Evolutionary conservation across 2,113 vertebrate genomes (phyloP).

Genomic region (Athene noctua): DNA sequence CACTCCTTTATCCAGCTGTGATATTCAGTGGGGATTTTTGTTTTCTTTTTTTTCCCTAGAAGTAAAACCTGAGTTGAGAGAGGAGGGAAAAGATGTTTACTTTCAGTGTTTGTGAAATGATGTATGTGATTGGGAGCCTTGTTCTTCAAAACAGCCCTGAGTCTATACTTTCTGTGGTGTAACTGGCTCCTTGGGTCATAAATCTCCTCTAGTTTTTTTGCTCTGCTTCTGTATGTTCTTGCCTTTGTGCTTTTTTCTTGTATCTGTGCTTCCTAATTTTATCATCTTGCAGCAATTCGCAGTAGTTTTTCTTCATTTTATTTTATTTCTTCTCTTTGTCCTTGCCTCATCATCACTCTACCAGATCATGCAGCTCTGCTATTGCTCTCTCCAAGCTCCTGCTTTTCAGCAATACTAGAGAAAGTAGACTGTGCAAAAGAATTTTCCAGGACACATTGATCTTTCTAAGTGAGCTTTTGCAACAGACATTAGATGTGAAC

Average conservation of each 20-base stretch:
- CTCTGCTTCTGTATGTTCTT: not conserved
- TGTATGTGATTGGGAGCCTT: not conserved
- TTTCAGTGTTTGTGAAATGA: not conserved
- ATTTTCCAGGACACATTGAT: not conserved
- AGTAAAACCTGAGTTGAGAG: not conserved
- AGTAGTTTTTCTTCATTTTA: not conserved
- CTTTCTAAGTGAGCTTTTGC: not conserved
- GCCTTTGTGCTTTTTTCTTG: not conserved
- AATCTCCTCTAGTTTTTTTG: not conserved
- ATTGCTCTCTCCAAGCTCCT: not conserved
- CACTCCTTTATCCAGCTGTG: not conserved
- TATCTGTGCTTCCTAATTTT: not conserved
- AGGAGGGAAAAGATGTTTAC: not conserved
- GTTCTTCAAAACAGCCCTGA: not conserved
- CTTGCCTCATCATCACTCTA: not conserved
- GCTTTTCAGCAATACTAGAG: not conserved
- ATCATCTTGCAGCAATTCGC: not conserved
- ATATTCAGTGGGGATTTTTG: not conserved
- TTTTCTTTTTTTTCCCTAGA: not conserved
- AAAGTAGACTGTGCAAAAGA: not conserved
- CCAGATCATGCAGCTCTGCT: not conserved
- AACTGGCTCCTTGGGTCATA: not conserved
- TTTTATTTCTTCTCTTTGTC: not conserved
- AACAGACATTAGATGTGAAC: not conserved
- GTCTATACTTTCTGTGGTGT: not conserved